Base-by-base conservation (phyloP, 2,113 vertebrate genomes). In the Suncus etruscus region DNA sequence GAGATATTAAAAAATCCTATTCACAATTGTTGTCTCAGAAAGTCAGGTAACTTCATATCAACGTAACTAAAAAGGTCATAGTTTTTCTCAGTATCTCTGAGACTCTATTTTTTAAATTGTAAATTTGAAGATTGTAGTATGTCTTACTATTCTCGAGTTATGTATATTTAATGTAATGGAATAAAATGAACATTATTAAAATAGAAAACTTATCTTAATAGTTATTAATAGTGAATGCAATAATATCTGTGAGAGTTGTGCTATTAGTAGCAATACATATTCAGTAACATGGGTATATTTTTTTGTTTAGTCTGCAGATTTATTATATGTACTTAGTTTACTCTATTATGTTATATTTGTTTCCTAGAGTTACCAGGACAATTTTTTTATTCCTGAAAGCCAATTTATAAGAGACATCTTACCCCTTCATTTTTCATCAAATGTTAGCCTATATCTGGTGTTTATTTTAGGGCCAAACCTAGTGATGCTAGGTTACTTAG, bases 311-410 rank as follows among this genome's bases (percentile, higher is more conserved):
- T 24, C 39, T 70, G 15, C 14, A 58, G 29, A 8, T 75, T 8
- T 14, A 70, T 58, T 83, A 58, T 75, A 79, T 78, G 61, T 48
- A 85, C n/a, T 88, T 18, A 51, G 14, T 32, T 15, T 85, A 24
- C 14, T 91, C 58, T 75, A 95, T 20, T 79, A 31, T 74, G 24
- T 0, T 83, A 47, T 18, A 18, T 58, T 87, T 89, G 32, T 72
- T 89, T 61, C 12, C 14, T 77, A 47, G 48, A 79, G 4, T 79
- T 80, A 3, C 31, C 47, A 87, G 18, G 5, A 75, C 91, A 81
- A 72, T 22, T 58, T 68, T 14, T 80, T 15, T 50, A 39, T n/a
- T 79, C 32, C 3, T 61, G 6, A 31, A 91, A 70, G 24, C 32
- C 69, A 84, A 90, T 66, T 32, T 8, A 20, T n/a, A 89, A 54